These are phyloP conservation scores for Caracal caracal DNA, from an alignment of 2,113 vertebrate species.

Conservation along the genomic window DNA sequence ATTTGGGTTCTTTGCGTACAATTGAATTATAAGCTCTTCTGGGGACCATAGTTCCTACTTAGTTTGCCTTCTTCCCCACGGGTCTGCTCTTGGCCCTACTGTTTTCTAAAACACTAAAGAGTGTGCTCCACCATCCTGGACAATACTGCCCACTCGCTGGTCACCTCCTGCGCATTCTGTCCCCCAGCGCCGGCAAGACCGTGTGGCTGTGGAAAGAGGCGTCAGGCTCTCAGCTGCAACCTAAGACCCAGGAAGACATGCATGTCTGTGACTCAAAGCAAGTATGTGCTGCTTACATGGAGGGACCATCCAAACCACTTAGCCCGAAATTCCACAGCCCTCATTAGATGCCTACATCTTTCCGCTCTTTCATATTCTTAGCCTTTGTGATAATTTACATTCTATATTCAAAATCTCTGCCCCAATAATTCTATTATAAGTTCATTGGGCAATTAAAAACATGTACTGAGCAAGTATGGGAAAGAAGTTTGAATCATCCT, in stretches of 20 bases:
- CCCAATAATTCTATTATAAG: constrained; percentile 4
- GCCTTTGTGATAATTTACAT: background rate
- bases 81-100: background rate
- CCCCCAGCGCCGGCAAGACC: background rate
- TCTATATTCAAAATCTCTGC: background rate
- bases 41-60: background rate
- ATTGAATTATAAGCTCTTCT: background rate
- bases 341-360: background rate
- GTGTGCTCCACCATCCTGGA: background rate
- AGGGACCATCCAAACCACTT: background rate
- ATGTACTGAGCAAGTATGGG: background rate
- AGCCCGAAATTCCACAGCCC: background rate
- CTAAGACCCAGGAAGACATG: background rate
- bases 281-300: background rate
- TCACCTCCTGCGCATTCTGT: background rate
- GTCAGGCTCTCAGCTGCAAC: background rate
- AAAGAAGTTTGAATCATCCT: background rate
- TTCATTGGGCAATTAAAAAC: background rate
- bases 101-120: background rate
- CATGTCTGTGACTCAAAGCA: background rate
- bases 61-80: background rate
- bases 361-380: background rate
- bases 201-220: background rate
- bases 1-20: background rate
- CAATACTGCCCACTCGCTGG: background rate